Evolutionary conservation across 2,888 invertebrate species (phyloP).

Genomic region (Trissolcus brochymenae): DNA sequence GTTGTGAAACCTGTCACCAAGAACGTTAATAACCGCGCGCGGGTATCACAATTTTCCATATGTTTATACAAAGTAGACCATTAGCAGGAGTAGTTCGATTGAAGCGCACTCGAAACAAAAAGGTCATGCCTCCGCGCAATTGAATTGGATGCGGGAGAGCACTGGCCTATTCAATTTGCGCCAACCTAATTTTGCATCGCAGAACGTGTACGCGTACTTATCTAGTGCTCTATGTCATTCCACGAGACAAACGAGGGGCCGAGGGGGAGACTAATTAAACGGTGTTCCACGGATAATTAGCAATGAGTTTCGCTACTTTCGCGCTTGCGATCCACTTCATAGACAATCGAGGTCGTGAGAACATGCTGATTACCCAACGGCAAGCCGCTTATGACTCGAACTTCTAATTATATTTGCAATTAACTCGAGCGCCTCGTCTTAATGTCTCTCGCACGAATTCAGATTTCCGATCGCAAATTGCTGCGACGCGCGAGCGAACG

Average conservation of each 20-base stretch:
- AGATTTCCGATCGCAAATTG: constrained; percentile 66
- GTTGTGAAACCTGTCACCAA: constrained; percentile 44
- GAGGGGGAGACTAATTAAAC: constrained; percentile 64
- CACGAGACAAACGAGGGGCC: constrained; percentile 44
- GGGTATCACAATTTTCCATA: constrained; percentile 53
- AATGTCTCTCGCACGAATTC: constrained; percentile 67
- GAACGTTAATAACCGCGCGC: constrained; percentile 50
- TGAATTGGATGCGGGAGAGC: constrained; percentile 47
- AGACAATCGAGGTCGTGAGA: constrained; percentile 71
- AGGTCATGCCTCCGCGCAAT: constrained; percentile 49
- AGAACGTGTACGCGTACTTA: constrained; percentile 55
- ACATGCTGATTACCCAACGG: constrained; percentile 60
- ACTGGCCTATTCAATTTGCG: constrained; percentile 54
- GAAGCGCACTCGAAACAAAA: constrained; percentile 51
- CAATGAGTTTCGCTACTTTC: constrained; percentile 68
- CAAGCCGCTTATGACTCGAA: constrained; percentile 66
- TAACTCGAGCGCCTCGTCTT: constrained; percentile 64
- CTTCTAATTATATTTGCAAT: constrained; percentile 72
- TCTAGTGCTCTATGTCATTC: constrained; percentile 52
- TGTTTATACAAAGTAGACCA: constrained; percentile 55
- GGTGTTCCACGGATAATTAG: constrained; percentile 67
- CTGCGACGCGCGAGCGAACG: constrained; percentile 43
- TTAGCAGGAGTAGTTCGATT: constrained; percentile 49
- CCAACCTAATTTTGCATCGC: constrained; percentile 55
- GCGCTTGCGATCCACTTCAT: constrained; percentile 66